Base-by-base conservation (phyloP, 2,888 invertebrate genomes). In the Callinectes sapidus region DNA sequence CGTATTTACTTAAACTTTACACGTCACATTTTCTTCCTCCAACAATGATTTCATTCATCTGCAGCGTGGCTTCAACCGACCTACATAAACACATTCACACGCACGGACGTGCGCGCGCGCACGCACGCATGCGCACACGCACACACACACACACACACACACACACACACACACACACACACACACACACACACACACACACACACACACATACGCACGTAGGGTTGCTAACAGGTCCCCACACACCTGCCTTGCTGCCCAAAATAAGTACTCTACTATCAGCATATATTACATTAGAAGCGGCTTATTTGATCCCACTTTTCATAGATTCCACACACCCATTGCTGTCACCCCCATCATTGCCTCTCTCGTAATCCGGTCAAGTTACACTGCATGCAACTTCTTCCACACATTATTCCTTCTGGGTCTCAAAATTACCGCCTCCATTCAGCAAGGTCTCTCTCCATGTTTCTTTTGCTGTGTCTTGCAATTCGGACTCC, bases 111-210 rank as follows among this genome's bases (percentile, higher is more conserved):
- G 32, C 81, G 32, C 86, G 39, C 86, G 39, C 86, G 39, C 86
- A 86, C 86, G 39, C 86, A 86, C 86, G 39, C 86, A 86, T 42
- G 14, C 86, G 39, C 81, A 86, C 86, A 35, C 86, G 39, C 35
- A 86, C 86, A 86, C 86, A 86, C 86, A 81, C 81, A 81, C 86
- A 86, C 86, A 35, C 86, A 86, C 86, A 81, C 81, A 81, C 81
- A 81, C 81, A 81, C 81, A 81, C 81, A 81, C 81, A 81, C 81
- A 35, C 35, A 61, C 23, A 23, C 61, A 23, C 61, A 61, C 61
- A 61, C 23, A 61, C 61, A 61, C 61, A 61, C 61, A 61, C 23
- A 23, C 61, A 61, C 23, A 61, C 61, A 28, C 81, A 81, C 81
- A 86, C 86, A 39, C 86, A 86, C 86, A 86, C 86, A 86, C 86